phyloP scores from a whole-genome alignment of 2,113 vertebrate species.

The Ursus arctos region DNA sequence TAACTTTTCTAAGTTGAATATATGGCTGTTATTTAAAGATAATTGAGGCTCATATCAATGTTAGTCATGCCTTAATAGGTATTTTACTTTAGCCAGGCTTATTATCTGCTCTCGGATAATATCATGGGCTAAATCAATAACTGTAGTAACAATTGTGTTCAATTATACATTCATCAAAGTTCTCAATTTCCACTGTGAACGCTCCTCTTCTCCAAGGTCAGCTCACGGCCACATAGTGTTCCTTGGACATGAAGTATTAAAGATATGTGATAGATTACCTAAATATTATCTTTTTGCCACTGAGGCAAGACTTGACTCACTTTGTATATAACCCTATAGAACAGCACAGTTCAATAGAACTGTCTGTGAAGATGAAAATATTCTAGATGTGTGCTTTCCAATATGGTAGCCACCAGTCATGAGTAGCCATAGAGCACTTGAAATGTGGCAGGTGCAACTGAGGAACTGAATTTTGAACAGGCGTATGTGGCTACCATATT shows the following conservation, averaged over 20 bases:
- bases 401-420: background rate
- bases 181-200: background rate
- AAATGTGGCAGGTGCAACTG: background rate
- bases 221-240: background rate
- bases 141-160: background rate
- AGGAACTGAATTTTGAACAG: background rate
- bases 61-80: slow-evolving; percentile 16
- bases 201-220: background rate
- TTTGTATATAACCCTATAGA: background rate
- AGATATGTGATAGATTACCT: background rate
- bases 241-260: background rate
- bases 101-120: background rate
- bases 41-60: background rate
- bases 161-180: background rate
- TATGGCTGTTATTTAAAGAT: slow-evolving; percentile 41
- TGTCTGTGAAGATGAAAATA: background rate
- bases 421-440: background rate
- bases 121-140: background rate
- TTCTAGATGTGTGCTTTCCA: too few species aligned
- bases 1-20: slow-evolving; percentile 3
- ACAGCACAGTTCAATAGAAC: background rate
- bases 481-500: background rate
- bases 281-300: background rate
- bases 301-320: background rate
- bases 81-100: slow-evolving; percentile 54